Conservation (phyloP, 1,140 invertebrate species). For the Anadara kagoshimensis region DNA sequence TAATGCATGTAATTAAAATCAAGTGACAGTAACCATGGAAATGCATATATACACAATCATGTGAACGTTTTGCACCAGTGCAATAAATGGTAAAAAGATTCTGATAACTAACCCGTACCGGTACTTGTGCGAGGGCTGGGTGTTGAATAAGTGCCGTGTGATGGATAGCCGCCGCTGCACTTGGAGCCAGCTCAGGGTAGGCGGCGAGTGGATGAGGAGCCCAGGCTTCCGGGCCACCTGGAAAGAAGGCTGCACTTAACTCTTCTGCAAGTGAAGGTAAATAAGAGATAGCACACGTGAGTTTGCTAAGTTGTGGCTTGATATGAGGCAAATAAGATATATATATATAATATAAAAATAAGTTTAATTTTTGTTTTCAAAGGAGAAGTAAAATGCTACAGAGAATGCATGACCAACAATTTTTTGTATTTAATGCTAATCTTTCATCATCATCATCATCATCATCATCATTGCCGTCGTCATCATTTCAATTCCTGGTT, state of each 20-base stretch:
- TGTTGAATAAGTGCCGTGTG: conserved; percentile 92
- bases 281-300: conserved; percentile 38
- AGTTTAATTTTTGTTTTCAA: too few relatives aligned
- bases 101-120: conserved; percentile 72
- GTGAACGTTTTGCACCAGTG: conserved; percentile 44
- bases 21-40: not conserved
- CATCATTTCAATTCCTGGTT: too few relatives aligned
- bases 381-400: too few relatives aligned
- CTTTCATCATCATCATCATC: too few relatives aligned
- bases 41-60: not conserved
- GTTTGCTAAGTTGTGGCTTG: conserved; percentile 9
- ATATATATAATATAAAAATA: too few relatives aligned
- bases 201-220: conserved; percentile 84
- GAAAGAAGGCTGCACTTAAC: conserved; percentile 92
- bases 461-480: too few relatives aligned
- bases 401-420: too few relatives aligned
- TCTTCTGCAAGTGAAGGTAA: conserved; percentile 78
- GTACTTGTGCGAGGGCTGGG: conserved; percentile 96
- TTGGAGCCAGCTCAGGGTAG: conserved; percentile 84
- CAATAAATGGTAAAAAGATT: conserved; percentile 47
- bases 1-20: not conserved
- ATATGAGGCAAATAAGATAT: too few relatives aligned
- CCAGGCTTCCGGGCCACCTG: conserved; percentile 93
- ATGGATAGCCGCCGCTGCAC: conserved; percentile 82
- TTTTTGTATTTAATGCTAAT: too few relatives aligned